Evolutionary conservation across 2,888 invertebrate species (phyloP).

Genomic region (Aphrophora alni): DNA sequence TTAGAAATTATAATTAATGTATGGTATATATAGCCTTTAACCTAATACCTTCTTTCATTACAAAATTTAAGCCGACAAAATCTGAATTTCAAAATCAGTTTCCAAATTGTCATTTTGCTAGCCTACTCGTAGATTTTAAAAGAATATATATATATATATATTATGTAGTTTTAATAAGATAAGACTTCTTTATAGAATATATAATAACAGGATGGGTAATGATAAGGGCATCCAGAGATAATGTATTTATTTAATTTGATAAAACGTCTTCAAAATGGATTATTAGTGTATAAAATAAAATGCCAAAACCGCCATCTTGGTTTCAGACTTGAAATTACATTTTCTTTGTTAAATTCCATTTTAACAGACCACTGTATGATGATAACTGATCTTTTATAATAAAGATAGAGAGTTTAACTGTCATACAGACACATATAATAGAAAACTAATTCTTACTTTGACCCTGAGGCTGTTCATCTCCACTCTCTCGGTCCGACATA

Average conservation of each 20-base stretch:
- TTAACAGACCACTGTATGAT: neutral
- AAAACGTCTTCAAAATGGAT: neutral
- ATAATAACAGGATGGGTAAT: neutral
- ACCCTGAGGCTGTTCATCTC: constrained; percentile 56
- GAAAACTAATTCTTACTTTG: constrained; percentile 53
- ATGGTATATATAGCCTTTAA: neutral
- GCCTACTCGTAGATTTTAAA: neutral
- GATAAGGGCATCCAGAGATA: neutral
- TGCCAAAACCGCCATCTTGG: constrained; percentile 4
- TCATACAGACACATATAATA: neutral
- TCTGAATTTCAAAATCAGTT: neutral
- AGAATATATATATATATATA: too few species aligned
- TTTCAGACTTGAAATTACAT: neutral
- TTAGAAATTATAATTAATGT: neutral
- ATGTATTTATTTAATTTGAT: neutral
- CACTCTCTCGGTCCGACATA: constrained; percentile 57
- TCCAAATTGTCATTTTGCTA: neutral
- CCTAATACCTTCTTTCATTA: neutral
- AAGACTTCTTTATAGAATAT: neutral
- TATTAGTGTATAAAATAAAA: neutral
- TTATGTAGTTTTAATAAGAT: neutral
- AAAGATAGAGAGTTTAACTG: neutral
- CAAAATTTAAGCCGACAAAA: neutral
- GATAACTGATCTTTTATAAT: neutral
- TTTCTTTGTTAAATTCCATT: neutral